phyloP scores from a whole-genome alignment of 2,888 invertebrate species.

The Dione vanillae region DNA sequence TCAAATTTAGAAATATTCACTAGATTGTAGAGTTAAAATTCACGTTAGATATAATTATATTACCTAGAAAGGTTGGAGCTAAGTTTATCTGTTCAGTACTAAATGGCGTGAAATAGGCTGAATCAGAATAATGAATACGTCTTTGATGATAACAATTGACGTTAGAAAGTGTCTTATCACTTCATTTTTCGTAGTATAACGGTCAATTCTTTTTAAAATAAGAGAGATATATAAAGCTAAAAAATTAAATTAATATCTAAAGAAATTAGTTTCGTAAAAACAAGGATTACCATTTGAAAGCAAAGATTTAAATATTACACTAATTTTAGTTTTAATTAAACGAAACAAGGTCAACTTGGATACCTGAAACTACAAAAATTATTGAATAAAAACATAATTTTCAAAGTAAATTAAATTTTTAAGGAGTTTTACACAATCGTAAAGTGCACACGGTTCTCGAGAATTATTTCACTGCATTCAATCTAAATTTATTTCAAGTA shows the following conservation, averaged over 20 bases:
- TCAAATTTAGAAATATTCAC: no score
- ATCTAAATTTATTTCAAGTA: conserved; percentile 13
- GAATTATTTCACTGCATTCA: conserved; percentile 10
- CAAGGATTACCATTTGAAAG: background rate
- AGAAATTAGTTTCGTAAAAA: background rate
- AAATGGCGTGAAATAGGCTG: no score
- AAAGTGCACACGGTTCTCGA: conserved; percentile 12
- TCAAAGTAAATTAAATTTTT: conserved; percentile 16
- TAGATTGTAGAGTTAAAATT: no score
- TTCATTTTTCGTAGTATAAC: no score
- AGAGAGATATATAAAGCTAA: background rate
- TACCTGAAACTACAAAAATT: background rate
- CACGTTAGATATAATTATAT: no score
- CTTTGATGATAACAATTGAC: background rate
- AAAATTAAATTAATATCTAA: background rate
- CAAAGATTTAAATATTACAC: background rate
- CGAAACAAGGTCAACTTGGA: background rate
- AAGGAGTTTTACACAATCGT: conserved; percentile 6
- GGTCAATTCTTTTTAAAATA: conserved; percentile 31
- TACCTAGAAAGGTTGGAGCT: no score
- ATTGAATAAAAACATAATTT: conserved; percentile 12
- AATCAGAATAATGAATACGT: no score
- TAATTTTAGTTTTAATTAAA: conserved; percentile 2
- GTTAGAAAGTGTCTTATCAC: no score
- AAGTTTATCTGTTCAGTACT: no score